phyloP scores from a whole-genome alignment of 2,888 invertebrate species.

The Hydrotaea cyrtoneurina region DNA sequence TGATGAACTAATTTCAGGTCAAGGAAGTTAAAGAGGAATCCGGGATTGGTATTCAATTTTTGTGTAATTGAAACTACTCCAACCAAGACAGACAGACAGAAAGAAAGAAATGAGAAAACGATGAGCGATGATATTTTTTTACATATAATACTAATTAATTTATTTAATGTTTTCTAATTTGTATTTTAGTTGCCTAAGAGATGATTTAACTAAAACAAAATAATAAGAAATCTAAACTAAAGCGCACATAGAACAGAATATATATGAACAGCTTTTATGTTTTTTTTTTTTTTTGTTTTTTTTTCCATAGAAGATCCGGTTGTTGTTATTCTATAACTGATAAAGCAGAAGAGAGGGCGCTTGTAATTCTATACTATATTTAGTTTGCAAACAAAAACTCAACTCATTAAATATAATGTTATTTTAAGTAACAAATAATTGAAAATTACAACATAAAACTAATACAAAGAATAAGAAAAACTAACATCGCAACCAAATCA shows the following conservation, averaged over 20 bases:
- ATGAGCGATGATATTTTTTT: conserved; percentile 55
- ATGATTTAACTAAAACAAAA: conserved; percentile 48
- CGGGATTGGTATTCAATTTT: conserved; percentile 41
- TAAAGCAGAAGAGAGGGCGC: conserved; percentile 54
- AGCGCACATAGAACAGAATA: conserved; percentile 60
- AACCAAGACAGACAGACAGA: conserved; percentile 53
- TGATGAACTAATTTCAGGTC: conserved; percentile 91
- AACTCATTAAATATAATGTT: conserved; percentile 66
- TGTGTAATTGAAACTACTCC: conserved; percentile 51
- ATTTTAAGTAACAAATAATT: conserved; percentile 66
- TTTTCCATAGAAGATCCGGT: conserved; percentile 58
- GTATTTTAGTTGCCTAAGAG: conserved; percentile 67
- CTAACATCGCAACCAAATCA: conserved; percentile 11
- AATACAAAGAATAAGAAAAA: conserved; percentile 46
- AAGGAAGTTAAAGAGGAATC: conserved; percentile 74
- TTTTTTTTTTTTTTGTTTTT: conserved; percentile 63
- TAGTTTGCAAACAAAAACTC: conserved; percentile 56
- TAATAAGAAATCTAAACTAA: conserved; percentile 54
- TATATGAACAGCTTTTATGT: conserved; percentile 48
- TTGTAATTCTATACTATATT: conserved; percentile 60
- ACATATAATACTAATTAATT: conserved; percentile 60
- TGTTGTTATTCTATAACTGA: conserved; percentile 61
- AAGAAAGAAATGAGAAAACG: conserved; percentile 35
- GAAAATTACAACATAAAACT: conserved; percentile 20
- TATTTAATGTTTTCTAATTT: conserved; percentile 66